Percentiles rank a stretch among this genome's conserved stretches.
Evolutionary conservation across 2,888 invertebrate genomes (phyloP).

Genomic region (Parnassius orleans): DNA sequence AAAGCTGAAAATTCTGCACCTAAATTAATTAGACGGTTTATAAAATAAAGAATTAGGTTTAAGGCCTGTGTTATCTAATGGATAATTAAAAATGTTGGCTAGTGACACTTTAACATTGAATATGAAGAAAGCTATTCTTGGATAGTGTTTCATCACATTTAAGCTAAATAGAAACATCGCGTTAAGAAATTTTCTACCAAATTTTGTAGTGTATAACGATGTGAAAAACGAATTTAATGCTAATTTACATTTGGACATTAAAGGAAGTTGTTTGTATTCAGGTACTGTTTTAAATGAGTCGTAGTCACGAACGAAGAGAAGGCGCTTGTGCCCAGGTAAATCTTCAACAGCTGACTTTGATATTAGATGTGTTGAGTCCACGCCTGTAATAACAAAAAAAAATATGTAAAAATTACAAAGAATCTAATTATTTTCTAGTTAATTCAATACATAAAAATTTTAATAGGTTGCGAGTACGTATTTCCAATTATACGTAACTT

Average conservation of each 20-base stretch:
- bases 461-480: too few relatives aligned
- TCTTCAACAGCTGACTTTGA: slow-evolving; percentile 35
- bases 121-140: slow-evolving; percentile 84
- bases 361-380: slow-evolving; percentile 29
- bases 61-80: slow-evolving; percentile 32
- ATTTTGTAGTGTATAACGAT: slow-evolving; percentile 50
- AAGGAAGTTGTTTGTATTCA: slow-evolving; percentile 48
- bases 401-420: neutral
- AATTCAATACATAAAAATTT: too few relatives aligned
- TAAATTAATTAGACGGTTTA: neutral
- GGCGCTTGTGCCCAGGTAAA: slow-evolving; percentile 29
- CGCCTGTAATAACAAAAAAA: slow-evolving; percentile 26
- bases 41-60: slow-evolving; percentile 33
- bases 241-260: slow-evolving; percentile 35
- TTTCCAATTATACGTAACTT: too few relatives aligned
- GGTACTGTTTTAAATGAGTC: slow-evolving; percentile 51
- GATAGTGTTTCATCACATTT: slow-evolving; percentile 83
- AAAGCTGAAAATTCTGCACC: slow-evolving; percentile 15
- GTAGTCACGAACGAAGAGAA: slow-evolving; percentile 45
- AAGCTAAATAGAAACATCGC: slow-evolving; percentile 73
- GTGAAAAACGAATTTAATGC: slow-evolving; percentile 25
- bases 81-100: slow-evolving; percentile 55
- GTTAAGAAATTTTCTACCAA: slow-evolving; percentile 81
- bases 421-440: too few relatives aligned
- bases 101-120: slow-evolving; percentile 79